Conservation (phyloP, 2,797 vertebrate genomes). For the Enteromius viviparus region DNA sequence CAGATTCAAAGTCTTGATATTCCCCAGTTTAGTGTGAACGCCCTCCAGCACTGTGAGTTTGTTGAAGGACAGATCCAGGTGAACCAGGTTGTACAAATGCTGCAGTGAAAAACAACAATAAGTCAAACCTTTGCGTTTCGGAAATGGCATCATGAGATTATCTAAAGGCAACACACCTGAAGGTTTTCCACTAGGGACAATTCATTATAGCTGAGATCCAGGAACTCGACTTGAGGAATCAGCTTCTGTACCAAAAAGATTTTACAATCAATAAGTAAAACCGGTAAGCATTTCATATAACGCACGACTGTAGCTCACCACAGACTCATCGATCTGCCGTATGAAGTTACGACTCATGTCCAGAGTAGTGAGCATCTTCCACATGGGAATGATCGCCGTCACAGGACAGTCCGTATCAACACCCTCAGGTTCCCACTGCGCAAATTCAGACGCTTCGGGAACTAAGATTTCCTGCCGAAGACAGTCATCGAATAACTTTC, state of each 20-base stretch:
- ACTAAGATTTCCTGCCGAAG: slow-evolving; percentile 85
- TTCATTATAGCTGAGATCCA: slow-evolving; percentile 94
- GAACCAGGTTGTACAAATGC: slow-evolving; percentile 96
- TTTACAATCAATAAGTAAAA: neutral
- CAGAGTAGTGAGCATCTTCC: slow-evolving; percentile 90
- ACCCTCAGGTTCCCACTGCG: slow-evolving; percentile 93
- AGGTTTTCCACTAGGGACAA: slow-evolving; percentile 90
- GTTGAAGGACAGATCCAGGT: slow-evolving; percentile 96
- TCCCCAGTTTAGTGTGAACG: slow-evolving; percentile 92
- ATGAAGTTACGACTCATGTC: slow-evolving; percentile 96
- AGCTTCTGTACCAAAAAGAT: slow-evolving; percentile 81
- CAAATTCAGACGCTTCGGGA: slow-evolving; percentile 91
- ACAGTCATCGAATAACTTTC: neutral
- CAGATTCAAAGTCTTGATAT: slow-evolving; percentile 94
- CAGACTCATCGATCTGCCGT: slow-evolving; percentile 86
- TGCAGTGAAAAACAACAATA: slow-evolving; percentile 64
- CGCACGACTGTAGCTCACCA: slow-evolving; percentile 49
- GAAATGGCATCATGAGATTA: neutral
- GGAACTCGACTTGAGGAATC: slow-evolving; percentile 93
- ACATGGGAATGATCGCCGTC: slow-evolving; percentile 89
- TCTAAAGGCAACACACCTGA: slow-evolving; percentile 77
- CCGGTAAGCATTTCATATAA: too few species aligned
- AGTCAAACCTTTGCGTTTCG: neutral
- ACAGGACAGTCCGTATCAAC: slow-evolving; percentile 80
- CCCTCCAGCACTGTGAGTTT: slow-evolving; percentile 84